phyloP scores from a whole-genome alignment of 2,888 invertebrate species.

The Mongoloraphidia duomilia region DNA sequence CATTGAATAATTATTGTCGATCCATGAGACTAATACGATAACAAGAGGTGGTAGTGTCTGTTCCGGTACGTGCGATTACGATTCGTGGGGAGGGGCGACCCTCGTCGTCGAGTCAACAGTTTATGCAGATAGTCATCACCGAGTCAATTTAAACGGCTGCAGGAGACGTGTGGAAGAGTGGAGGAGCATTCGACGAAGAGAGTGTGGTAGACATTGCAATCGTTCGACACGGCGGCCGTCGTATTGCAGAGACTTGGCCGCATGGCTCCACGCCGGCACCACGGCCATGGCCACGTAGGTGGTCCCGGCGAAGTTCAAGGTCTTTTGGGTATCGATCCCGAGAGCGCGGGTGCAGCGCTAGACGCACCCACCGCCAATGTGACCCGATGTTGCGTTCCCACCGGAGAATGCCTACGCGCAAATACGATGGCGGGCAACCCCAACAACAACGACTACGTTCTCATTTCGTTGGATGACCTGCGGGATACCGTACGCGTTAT shows the following conservation, averaged over 20 bases:
- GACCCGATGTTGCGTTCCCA: slow-evolving; percentile 67
- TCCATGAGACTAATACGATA: neutral
- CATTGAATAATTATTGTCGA: neutral
- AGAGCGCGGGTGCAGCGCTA: slow-evolving; percentile 17
- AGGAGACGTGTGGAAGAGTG: neutral
- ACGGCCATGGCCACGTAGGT: slow-evolving; percentile 16
- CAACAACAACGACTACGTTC: slow-evolving; percentile 32
- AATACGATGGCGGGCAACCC: slow-evolving; percentile 23
- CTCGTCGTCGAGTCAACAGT: no score
- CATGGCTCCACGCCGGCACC: slow-evolving; percentile 38
- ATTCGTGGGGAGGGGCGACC: no score
- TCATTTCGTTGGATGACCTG: slow-evolving; percentile 51
- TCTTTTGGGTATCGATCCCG: slow-evolving; percentile 20
- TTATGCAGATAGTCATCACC: no score
- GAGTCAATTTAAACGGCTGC: neutral
- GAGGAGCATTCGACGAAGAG: neutral
- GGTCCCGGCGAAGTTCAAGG: slow-evolving; percentile 27
- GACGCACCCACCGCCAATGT: slow-evolving; percentile 28
- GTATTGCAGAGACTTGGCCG: slow-evolving; percentile 7
- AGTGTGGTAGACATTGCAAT: slow-evolving; percentile 28
- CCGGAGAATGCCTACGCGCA: slow-evolving; percentile 63
- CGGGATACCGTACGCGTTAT: slow-evolving; percentile 75
- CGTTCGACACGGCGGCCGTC: slow-evolving; percentile 34
- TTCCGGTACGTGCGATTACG: neutral
- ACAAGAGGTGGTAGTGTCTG: neutral